phyloP scores from a whole-genome alignment of 2,113 vertebrate genomes.

The Perccottus glenii region DNA sequence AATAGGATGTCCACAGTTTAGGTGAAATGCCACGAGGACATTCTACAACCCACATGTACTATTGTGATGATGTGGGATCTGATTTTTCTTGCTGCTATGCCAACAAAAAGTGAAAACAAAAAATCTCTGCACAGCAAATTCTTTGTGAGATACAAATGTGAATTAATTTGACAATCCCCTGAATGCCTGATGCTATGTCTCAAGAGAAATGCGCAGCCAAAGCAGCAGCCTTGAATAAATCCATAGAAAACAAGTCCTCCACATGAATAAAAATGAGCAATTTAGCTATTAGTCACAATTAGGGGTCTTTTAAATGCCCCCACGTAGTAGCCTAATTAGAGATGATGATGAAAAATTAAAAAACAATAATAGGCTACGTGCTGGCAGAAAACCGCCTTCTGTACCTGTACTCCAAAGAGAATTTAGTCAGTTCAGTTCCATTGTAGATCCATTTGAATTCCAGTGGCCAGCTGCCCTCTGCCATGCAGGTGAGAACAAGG shows the following conservation, averaged over 20 bases:
- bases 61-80: constrained; percentile 31
- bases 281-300: constrained; percentile 75
- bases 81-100: constrained; percentile 11
- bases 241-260: constrained; percentile 59
- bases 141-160: constrained; percentile 54
- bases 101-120: constrained; percentile 26
- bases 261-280: constrained; percentile 73
- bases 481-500: constrained; percentile 98
- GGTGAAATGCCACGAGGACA: too few species aligned
- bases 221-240: constrained; percentile 73
- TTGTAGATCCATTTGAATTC: constrained; percentile 99
- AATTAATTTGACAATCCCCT: constrained; percentile 69
- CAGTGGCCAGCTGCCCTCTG: constrained; percentile 97
- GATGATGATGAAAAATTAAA: constrained; percentile 36
- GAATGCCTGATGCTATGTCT: constrained; percentile 61
- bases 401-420: constrained; percentile 96
- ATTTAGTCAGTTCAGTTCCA: constrained; percentile 89
- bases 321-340: constrained; percentile 60
- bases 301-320: constrained; percentile 69
- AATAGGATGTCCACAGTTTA: too few species aligned
- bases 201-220: constrained; percentile 63
- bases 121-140: constrained; percentile 56
- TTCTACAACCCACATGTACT: constrained; percentile 32
- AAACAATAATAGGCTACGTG: constrained; percentile 28
- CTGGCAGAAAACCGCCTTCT: constrained; percentile 11